Conservation (phyloP, 2,113 vertebrate genomes). For the Herpetotheres cachinnans region DNA sequence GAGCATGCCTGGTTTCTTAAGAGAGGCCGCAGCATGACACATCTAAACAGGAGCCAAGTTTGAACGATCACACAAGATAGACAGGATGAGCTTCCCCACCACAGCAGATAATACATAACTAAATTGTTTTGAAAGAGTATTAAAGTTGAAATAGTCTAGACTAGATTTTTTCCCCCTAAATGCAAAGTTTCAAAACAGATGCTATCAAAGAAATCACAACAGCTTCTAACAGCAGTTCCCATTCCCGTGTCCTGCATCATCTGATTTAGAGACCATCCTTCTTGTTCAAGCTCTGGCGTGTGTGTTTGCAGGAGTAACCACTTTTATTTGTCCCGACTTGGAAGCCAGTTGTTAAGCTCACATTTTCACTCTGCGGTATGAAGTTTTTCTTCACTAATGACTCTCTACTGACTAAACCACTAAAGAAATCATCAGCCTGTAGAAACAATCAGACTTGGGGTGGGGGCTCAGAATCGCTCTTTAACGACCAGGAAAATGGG, state of each 20-base stretch:
- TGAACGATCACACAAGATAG: background rate
- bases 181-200: background rate
- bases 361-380: background rate
- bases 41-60: conserved; percentile 3
- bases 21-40: background rate
- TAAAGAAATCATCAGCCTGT: background rate
- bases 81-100: background rate
- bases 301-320: background rate
- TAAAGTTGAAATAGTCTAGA: background rate
- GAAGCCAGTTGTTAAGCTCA: background rate
- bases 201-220: background rate
- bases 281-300: background rate
- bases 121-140: accelerated
- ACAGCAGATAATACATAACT: background rate
- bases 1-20: background rate
- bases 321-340: background rate
- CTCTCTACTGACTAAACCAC: background rate
- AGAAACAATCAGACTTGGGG: background rate
- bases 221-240: background rate
- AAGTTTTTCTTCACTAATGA: background rate
- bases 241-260: background rate
- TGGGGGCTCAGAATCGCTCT: background rate
- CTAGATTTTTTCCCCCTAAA: background rate
- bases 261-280: background rate
- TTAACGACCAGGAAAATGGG: background rate